Percentiles rank a stretch among this genome's conserved stretches.
These are phyloP conservation scores for Prionailurus viverrinus DNA, from an alignment of 2,113 vertebrate genomes.

Conservation along the genomic window DNA sequence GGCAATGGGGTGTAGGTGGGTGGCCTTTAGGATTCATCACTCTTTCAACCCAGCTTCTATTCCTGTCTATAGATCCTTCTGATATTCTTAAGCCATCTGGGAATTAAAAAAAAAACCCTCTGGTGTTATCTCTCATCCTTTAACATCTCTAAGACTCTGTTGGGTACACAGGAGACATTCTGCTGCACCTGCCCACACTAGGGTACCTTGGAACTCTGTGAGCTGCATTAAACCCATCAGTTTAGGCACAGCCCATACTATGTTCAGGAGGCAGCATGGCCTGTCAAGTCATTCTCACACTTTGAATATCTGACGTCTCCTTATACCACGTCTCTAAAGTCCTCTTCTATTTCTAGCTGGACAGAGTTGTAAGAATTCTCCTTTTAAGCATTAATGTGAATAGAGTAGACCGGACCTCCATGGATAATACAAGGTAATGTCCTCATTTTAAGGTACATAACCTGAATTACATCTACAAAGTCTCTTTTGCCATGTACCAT, in stretches of 20 bases:
- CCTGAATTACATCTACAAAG: not conserved
- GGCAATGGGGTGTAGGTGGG: too few relatives aligned
- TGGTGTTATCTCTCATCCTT: not conserved
- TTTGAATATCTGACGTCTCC: not conserved
- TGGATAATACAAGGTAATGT: not conserved
- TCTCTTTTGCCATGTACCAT: not conserved
- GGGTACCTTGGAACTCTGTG: not conserved
- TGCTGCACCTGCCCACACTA: not conserved
- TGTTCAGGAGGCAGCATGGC: not conserved
- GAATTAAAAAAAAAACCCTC: not conserved
- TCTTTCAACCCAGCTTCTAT: not conserved
- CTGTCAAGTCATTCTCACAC: not conserved
- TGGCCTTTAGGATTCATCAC: not conserved
- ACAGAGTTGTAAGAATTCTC: not conserved
- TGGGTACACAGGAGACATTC: not conserved
- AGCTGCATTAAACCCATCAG: not conserved
- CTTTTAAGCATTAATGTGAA: not conserved
- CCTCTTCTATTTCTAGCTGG: not conserved
- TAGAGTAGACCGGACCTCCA: not conserved
- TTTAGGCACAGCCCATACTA: not conserved
- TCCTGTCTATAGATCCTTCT: not conserved
- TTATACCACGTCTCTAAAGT: not conserved
- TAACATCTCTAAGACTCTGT: not conserved
- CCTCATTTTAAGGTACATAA: not conserved
- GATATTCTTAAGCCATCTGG: not conserved